Evolutionary conservation across 2,888 invertebrate species (phyloP), one percentile per base, ranked within the genome.

Genomic region (Apomyelois bistriatella): DNA sequence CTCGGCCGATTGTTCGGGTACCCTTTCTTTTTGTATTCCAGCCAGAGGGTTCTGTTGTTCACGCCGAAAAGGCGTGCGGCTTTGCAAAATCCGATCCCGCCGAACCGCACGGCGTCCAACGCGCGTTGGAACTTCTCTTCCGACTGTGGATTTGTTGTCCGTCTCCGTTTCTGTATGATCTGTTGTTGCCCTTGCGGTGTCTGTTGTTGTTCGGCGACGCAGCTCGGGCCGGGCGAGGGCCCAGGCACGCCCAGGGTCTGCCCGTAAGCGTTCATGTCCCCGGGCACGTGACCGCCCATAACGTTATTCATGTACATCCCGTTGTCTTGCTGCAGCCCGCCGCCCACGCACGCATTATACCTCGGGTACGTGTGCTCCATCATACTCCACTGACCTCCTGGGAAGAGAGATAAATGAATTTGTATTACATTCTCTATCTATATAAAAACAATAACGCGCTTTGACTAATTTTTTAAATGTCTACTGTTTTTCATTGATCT

Each of bases 361-460:
- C 95, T 93, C 79, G 94, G 92, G 87, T 94, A 95, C 78, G 93
- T 93, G 86, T 95, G 94, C 92, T 95, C 95, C 93, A 95, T 93
- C 92, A 95, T 94, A 87, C 94, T 94, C 95, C 95, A 95, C 91
- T 95, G 95, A 90, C 94, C 93, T 92, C 95, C 95, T 95, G 94
- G 93, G 93, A 93, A 90, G 89, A 90, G 89, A 90, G 90, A 89
- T 88, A 90, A 92, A 92, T 84, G 88, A 77, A 76, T 79, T 78
- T 79, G 76, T 76, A 81, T 74, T 74, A 77, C 70, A 78, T 65
- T 28, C 43, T 67, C 66, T 62, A 71, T 66, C 59, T 65, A 70
- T 52, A 66, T 58, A 61, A 58, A 60, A 32, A 32, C 32, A 32
- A 3, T 32, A 51, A 57, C 57, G 59, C 56, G 52, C 61, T 62